A percentile compares a stretch with the other conserved stretches of the same genome.
Conservation (phyloP, 2,113 vertebrate species). For the Tetrax tetrax region DNA sequence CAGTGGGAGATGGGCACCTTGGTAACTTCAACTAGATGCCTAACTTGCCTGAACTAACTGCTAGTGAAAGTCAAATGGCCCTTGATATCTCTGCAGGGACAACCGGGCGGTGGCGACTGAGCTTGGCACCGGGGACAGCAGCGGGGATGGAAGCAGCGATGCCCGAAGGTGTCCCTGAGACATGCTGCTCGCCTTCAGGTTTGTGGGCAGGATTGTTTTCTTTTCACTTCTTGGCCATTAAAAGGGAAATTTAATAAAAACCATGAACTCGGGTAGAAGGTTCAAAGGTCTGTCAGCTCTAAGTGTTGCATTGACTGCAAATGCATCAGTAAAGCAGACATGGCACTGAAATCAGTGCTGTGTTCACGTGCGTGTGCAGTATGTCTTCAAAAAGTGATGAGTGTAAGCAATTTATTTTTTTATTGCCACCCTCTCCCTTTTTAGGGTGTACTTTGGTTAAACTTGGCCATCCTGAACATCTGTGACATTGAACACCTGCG, state of each 20-base stretch:
- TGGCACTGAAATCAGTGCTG: not conserved
- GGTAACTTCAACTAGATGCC: not conserved
- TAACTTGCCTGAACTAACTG: not conserved
- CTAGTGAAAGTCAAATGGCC: not conserved
- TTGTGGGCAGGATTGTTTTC: not conserved
- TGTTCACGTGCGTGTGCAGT: fast-evolving
- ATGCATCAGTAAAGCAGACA: not conserved
- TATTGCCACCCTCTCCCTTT: not conserved
- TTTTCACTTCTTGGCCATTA: not conserved
- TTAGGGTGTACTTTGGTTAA: not conserved
- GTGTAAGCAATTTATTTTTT: not conserved
- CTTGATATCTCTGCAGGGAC: not conserved
- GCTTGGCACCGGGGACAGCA: not conserved
- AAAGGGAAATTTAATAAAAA: not conserved
- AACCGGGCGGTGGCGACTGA: not conserved
- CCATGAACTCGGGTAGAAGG: fast-evolving
- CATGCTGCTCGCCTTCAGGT: not conserved
- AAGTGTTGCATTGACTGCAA: not conserved
- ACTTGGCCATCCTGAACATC: not conserved
- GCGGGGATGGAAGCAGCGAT: not conserved
- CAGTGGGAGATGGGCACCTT: not conserved
- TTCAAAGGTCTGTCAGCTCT: not conserved
- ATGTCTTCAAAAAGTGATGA: not conserved
- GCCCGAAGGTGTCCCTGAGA: not conserved
- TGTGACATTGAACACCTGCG: conserved; percentile 29